Evolutionary conservation across 64 coral and sea anemone species (phyloP).

Genomic region (Hydrozoanthus tunicans): DNA sequence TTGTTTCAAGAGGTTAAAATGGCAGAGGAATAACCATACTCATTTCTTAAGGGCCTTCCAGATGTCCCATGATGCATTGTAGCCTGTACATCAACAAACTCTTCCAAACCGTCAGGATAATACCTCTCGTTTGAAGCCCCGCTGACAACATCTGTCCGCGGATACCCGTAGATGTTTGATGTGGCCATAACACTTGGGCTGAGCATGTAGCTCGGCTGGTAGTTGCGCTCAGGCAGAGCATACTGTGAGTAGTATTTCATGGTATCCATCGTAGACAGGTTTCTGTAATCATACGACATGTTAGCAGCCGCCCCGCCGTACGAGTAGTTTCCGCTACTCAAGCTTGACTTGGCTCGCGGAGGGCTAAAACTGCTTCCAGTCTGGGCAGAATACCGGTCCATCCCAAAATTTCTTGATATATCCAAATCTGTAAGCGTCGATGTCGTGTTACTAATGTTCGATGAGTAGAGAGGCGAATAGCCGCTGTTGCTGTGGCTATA

Average conservation of each 20-base stretch:
- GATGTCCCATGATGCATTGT: slow-evolving; percentile 91
- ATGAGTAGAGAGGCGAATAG: slow-evolving; percentile 29
- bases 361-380: slow-evolving; percentile 47
- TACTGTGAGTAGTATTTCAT: slow-evolving; percentile 95
- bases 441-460: slow-evolving; percentile 28
- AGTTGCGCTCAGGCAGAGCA: slow-evolving; percentile 76
- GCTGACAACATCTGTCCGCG: slow-evolving; percentile 70
- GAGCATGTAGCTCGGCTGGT: slow-evolving; percentile 88
- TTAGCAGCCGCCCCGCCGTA: slow-evolving; percentile 36
- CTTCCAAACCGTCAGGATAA: slow-evolving; percentile 89
- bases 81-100: slow-evolving; percentile 92
- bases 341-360: slow-evolving; percentile 70
- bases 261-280: slow-evolving; percentile 83
- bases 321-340: slow-evolving; percentile 63
- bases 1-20: slow-evolving; percentile 74
- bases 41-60: slow-evolving; percentile 62
- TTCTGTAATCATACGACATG: slow-evolving; percentile 76
- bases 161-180: slow-evolving; percentile 78
- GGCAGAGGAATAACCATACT: slow-evolving; percentile 71
- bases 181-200: slow-evolving; percentile 69
- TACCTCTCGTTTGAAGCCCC: slow-evolving; percentile 73
- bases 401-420: slow-evolving; percentile 66
- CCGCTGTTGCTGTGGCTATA: slow-evolving; percentile 19
- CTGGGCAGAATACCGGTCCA: slow-evolving; percentile 57
- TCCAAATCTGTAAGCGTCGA: slow-evolving; percentile 62